Evolutionary conservation across 2,888 invertebrate genomes (phyloP).

Genomic region (Coelopa pilipes): DNA sequence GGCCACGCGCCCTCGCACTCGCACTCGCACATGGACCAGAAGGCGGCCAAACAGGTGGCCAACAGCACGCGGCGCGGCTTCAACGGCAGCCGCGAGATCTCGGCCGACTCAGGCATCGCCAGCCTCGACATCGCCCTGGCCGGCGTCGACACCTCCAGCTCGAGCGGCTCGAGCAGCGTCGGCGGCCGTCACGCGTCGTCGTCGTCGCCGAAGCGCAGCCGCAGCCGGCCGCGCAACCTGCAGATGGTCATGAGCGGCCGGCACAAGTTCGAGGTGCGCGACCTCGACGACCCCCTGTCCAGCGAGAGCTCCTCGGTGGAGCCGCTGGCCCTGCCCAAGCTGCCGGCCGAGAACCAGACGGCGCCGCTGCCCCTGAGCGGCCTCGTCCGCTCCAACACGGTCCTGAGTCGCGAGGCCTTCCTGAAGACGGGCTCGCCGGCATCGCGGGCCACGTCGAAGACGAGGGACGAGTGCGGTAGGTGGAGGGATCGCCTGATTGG

Average conservation of each 20-base stretch:
- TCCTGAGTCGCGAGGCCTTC: slow-evolving; percentile 59
- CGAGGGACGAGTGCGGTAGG: slow-evolving; percentile 22
- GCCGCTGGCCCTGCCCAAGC: slow-evolving; percentile 63
- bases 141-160: slow-evolving; percentile 45
- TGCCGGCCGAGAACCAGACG: slow-evolving; percentile 62
- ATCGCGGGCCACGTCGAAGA: background rate
- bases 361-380: slow-evolving; percentile 63
- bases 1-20: slow-evolving; percentile 32
- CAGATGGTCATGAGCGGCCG: slow-evolving; percentile 80
- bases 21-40: slow-evolving; percentile 71
- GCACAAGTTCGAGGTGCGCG: slow-evolving; percentile 80
- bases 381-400: slow-evolving; percentile 63
- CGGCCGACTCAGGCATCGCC: slow-evolving; percentile 66
- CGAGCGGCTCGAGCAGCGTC: slow-evolving; percentile 46
- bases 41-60: slow-evolving; percentile 77
- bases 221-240: slow-evolving; percentile 74
- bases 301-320: slow-evolving; percentile 63
- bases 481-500: background rate
- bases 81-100: slow-evolving; percentile 65
- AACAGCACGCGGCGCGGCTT: slow-evolving; percentile 74
- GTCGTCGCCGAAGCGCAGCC: slow-evolving; percentile 59
- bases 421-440: slow-evolving; percentile 7
- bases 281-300: slow-evolving; percentile 69
- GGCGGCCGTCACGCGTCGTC: slow-evolving; percentile 43
- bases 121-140: slow-evolving; percentile 62